Base-by-base conservation (phyloP, 1,140 invertebrate species). In the Drosophila erecta region DNA sequence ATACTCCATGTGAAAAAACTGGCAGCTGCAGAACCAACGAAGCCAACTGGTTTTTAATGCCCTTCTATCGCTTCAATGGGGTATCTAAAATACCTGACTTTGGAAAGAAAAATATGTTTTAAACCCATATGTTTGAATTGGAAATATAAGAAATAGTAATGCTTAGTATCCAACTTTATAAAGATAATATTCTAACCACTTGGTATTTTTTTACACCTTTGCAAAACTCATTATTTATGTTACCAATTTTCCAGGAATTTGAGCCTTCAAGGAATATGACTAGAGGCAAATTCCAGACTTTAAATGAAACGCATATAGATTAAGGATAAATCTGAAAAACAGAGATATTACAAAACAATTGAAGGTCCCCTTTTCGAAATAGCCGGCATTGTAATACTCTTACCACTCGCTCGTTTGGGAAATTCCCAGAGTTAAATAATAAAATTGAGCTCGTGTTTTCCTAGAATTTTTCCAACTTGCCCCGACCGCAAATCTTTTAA, bases 11-110 rank as follows among this genome's bases (percentile, higher is more conserved):
- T 66, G 41, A 59, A 50, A 49, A 79, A 71, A 87, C 64, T 69
- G 79, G 79, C 83, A 87, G 83, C 83, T 87, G 83, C 83, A 89
- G 83, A 83, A 56, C 79, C 33, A 46, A 53, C 46, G 46, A 69
- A 44, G 24, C 69, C 54, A 72, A 89, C 84, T 89, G 83, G 83
- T 89, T 87, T 79, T 59, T 2, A 35, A 22, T 87, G 47, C 79
- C 22, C 71, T 87, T 67, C 70, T 58, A 24, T 46, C 3, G n/a
- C 12, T 35, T 14, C 0, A 57, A 4, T 11, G 8, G 14, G 53
- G 58, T 33, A 71, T 59, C 44, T 70, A 12, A 15, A 20, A 0
- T 22, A 4, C 24, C 15, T 17, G n/a, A 49, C n/a, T 47, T n/a
- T n/a, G n/a, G n/a, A n/a, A n/a, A n/a, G n/a, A 37, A 27, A 47